Evolutionary conservation across 2,113 vertebrate species (phyloP).

Genomic region (Acrocephalus kingi): DNA sequence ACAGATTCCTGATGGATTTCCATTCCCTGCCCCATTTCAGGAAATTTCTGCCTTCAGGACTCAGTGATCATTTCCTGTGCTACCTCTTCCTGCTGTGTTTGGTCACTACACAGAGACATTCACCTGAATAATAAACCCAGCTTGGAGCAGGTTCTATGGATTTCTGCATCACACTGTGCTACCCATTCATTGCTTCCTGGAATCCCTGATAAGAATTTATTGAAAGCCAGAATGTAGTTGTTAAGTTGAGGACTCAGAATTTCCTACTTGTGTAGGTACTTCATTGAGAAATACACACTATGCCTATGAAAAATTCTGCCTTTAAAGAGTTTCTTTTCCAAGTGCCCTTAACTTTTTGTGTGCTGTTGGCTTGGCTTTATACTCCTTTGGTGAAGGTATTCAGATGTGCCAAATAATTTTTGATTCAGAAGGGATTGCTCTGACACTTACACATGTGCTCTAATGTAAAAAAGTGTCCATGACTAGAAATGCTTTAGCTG

Average conservation of each 20-base stretch:
- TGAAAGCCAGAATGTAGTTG: background rate
- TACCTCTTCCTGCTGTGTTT: background rate
- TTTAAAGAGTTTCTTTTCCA: background rate
- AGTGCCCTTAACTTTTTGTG: background rate
- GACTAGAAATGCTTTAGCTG: background rate
- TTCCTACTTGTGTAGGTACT: background rate
- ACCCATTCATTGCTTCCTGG: background rate
- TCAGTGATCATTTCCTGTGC: background rate
- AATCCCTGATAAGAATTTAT: background rate
- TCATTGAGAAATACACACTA: background rate
- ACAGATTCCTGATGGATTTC: background rate
- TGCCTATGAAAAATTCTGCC: background rate
- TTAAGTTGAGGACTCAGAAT: background rate
- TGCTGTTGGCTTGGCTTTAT: background rate
- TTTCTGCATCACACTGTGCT: background rate
- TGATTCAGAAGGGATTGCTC: background rate
- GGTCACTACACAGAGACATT: background rate
- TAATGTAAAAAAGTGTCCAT: background rate
- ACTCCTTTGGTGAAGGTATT: background rate
- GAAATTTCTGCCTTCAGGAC: background rate
- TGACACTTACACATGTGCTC: fast-evolving
- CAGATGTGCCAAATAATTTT: background rate
- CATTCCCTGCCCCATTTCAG: background rate
- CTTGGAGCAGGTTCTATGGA: background rate
- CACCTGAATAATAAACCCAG: fast-evolving